Conservation (phyloP, 2,797 vertebrate genomes). For the Nannoperca obscura region DNA sequence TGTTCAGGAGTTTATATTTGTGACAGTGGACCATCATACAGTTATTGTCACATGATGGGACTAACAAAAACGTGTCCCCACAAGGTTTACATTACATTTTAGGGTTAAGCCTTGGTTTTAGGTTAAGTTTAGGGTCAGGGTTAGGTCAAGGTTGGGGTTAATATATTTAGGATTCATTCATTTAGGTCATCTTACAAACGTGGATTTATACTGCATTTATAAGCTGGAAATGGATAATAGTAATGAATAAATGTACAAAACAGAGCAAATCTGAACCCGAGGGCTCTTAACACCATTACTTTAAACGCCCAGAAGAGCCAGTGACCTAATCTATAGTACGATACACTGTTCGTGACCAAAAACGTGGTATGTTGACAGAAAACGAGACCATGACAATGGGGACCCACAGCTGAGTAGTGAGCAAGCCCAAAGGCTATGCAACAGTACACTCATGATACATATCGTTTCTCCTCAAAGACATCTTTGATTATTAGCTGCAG, state of each 20-base stretch:
- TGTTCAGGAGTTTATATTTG: constrained; percentile 8
- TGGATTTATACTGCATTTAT: not conserved
- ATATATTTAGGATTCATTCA: not conserved
- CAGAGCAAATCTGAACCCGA: not conserved
- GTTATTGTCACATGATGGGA: not conserved
- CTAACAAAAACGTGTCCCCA: not conserved
- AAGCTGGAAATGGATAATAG: not conserved
- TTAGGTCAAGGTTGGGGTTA: constrained; percentile 8
- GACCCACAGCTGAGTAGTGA: constrained; percentile 15
- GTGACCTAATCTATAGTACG: constrained; percentile 34
- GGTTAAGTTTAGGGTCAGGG: not conserved
- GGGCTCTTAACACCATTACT: constrained; percentile 2
- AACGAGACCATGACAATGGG: constrained; percentile 54
- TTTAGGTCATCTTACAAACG: not conserved
- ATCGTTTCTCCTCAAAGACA: constrained; percentile 24
- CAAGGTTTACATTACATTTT: not conserved
- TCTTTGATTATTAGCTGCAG: constrained; percentile 18
- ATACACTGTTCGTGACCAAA: constrained; percentile 39
- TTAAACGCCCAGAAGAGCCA: constrained; percentile 17
- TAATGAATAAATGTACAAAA: constrained; percentile 7
- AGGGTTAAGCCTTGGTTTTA: not conserved
- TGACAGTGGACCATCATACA: not conserved
- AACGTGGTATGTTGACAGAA: constrained; percentile 43
- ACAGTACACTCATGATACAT: constrained; percentile 53
- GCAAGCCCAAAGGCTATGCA: constrained; percentile 62